Evolutionary conservation across 1,140 invertebrate species (phyloP).

Genomic region (Atta colombica): DNA sequence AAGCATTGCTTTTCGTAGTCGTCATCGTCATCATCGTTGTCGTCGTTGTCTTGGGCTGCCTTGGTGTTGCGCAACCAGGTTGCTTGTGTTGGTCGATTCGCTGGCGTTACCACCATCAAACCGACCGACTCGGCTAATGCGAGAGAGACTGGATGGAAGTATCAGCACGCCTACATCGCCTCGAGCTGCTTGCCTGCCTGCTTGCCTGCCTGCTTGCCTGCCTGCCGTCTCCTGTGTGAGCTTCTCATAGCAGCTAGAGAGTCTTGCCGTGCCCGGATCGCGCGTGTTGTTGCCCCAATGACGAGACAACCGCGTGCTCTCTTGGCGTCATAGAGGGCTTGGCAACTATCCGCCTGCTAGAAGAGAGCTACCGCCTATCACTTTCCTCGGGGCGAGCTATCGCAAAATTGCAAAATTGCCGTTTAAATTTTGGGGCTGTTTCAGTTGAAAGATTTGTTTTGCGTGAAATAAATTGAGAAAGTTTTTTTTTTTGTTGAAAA

Average conservation of each 20-base stretch:
- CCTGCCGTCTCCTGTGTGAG: not conserved
- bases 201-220: not conserved
- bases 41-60: constrained; percentile 16
- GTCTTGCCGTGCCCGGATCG: constrained; percentile 47
- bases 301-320: constrained; percentile 12
- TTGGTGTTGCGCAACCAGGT: constrained; percentile 64
- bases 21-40: not conserved
- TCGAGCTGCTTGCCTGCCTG: constrained; percentile 50
- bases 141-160: constrained; percentile 49
- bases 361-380: constrained; percentile 39
- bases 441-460: not conserved
- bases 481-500: no score
- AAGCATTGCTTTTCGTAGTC: constrained; percentile 32
- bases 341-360: constrained; percentile 63
- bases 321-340: constrained; percentile 68
- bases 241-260: constrained; percentile 39
- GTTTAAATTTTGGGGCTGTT: not conserved
- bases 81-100: constrained; percentile 36
- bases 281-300: constrained; percentile 62
- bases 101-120: constrained; percentile 12
- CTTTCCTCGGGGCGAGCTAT: not conserved
- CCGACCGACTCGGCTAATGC: constrained; percentile 14
- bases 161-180: constrained; percentile 74
- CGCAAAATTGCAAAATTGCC: not conserved
- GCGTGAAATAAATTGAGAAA: not conserved